Evolutionary conservation across 1,140 invertebrate genomes (phyloP).

Genomic region (Euwallacea fornicatus): DNA sequence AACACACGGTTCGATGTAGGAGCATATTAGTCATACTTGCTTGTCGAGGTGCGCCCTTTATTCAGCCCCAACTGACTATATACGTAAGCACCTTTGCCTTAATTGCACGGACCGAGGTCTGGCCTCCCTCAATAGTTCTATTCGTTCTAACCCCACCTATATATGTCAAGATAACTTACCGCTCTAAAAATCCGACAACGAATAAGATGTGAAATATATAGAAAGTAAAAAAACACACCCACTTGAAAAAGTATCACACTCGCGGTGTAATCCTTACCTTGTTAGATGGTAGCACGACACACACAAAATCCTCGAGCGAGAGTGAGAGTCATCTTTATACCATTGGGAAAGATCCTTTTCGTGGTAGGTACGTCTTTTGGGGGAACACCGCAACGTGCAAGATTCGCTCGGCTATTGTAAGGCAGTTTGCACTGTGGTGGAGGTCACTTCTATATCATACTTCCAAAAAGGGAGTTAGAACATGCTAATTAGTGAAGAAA

Average conservation of each 20-base stretch:
- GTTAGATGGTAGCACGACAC: constrained; percentile 38
- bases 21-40: too few relatives aligned
- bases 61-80: too few relatives aligned
- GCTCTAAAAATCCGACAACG: constrained; percentile 21
- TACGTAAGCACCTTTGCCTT: too few relatives aligned
- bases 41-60: too few relatives aligned
- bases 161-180: constrained; percentile 17
- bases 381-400: constrained; percentile 18
- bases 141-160: too few relatives aligned
- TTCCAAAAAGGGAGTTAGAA: not conserved
- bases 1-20: too few relatives aligned
- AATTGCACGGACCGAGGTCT: too few relatives aligned
- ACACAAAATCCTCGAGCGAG: constrained; percentile 39
- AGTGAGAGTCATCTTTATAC: constrained; percentile 42
- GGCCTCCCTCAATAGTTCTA: too few relatives aligned
- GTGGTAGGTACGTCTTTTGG: constrained; percentile 16
- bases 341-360: constrained; percentile 28
- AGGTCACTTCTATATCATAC: not conserved
- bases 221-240: constrained; percentile 39
- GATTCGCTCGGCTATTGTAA: not conserved
- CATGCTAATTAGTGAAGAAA: not conserved
- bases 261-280: constrained; percentile 39
- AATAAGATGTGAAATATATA: constrained; percentile 16
- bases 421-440: not conserved
- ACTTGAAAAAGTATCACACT: constrained; percentile 37